Percentiles rank a stretch among this genome's conserved stretches.
These are phyloP conservation scores for Propithecus deckenii DNA, from an alignment of 2,797 vertebrate genomes.

Conservation along the genomic window DNA sequence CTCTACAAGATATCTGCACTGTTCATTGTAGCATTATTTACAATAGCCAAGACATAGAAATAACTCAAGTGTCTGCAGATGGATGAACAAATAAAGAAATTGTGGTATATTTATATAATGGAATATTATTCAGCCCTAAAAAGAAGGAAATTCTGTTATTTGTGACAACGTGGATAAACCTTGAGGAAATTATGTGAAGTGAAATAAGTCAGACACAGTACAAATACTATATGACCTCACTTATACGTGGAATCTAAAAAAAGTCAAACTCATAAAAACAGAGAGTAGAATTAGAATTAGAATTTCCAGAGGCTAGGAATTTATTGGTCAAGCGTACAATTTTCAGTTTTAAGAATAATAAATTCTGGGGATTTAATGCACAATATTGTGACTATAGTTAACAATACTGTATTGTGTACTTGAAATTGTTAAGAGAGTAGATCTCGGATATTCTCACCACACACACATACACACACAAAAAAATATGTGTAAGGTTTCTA, in stretches of 20 bases:
- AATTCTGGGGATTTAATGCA: background rate
- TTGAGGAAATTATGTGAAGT: background rate
- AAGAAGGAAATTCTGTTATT: background rate
- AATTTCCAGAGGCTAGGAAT: background rate
- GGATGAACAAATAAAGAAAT: background rate
- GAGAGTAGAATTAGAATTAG: background rate
- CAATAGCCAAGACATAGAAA: background rate
- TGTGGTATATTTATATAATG: background rate
- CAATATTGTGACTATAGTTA: background rate
- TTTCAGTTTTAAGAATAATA: background rate
- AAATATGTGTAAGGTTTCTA: no score
- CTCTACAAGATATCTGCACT: background rate
- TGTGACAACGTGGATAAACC: background rate
- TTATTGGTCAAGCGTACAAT: background rate
- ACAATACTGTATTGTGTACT: background rate
- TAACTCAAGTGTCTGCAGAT: background rate
- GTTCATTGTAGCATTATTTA: background rate
- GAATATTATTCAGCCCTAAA: background rate
- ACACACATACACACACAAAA: no score
- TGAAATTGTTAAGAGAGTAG: background rate
- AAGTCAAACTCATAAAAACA: background rate
- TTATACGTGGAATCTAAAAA: background rate
- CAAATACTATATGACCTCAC: background rate
- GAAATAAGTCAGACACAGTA: background rate
- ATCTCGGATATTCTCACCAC: background rate